Evolutionary conservation across 2,113 vertebrate genomes (phyloP).

Genomic region (Chlorodrepanis virens): DNA sequence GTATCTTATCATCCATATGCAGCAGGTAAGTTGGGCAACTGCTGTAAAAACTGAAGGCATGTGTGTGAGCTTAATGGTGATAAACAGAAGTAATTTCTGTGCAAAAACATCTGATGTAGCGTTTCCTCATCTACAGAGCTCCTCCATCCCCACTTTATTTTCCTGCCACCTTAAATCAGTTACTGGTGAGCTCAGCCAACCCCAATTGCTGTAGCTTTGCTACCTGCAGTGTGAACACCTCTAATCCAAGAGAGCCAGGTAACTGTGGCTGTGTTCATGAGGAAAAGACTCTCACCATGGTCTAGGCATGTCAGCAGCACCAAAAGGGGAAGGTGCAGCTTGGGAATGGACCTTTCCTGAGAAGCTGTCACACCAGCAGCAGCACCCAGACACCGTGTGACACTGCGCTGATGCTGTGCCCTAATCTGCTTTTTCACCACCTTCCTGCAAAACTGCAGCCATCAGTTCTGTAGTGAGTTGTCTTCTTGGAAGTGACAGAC

Average conservation of each 20-base stretch:
- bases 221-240: not conserved
- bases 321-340: fast-evolving
- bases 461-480: not conserved
- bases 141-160: not conserved
- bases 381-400: fast-evolving
- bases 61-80: not conserved
- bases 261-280: fast-evolving
- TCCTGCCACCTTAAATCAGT: not conserved
- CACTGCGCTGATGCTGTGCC: not conserved
- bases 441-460: not conserved
- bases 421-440: fast-evolving
- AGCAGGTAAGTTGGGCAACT: not conserved
- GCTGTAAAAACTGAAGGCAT: not conserved
- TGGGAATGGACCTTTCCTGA: fast-evolving
- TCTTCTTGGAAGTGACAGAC: slow-evolving; percentile 27
- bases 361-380: not conserved
- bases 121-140: not conserved
- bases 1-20: not conserved
- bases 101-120: not conserved
- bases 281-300: fast-evolving
- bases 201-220: fast-evolving
- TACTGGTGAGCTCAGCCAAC: not conserved
- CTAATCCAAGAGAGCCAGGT: not conserved
- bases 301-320: not conserved
- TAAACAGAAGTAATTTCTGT: slow-evolving; percentile 2